phyloP scores from a whole-genome alignment of 1,140 invertebrate genomes.

The Platyura marginata region DNA sequence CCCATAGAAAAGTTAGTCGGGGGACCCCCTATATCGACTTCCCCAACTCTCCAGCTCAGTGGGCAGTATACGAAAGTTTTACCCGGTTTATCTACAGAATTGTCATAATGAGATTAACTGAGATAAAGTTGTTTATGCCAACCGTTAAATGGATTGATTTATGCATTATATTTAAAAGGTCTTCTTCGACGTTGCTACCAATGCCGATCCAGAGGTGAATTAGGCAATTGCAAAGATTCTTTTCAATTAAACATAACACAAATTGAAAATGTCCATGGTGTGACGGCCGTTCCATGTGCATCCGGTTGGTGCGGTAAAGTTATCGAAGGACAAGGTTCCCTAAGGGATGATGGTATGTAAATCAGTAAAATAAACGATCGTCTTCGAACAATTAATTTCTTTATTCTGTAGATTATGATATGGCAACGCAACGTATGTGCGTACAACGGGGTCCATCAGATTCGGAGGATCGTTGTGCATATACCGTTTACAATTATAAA shows the following conservation, averaged over 20 bases:
- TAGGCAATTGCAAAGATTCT: constrained; percentile 76
- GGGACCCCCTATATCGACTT: too few species aligned
- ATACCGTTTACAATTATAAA: constrained; percentile 57
- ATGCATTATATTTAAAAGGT: constrained; percentile 26
- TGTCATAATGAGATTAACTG: too few species aligned
- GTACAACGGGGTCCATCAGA: constrained; percentile 70
- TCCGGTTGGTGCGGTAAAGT: constrained; percentile 89
- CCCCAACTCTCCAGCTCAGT: too few species aligned
- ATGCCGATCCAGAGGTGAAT: constrained; percentile 70
- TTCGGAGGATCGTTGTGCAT: constrained; percentile 71
- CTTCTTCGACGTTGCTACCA: constrained; percentile 47
- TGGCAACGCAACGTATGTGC: constrained; percentile 71
- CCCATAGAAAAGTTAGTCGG: too few species aligned
- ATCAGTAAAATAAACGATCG: not conserved
- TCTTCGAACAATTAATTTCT: not conserved
- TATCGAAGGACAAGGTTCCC: constrained; percentile 54
- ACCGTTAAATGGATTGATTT: too few species aligned
- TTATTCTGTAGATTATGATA: constrained; percentile 55
- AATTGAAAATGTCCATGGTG: constrained; percentile 42
- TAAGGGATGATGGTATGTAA: constrained; percentile 36
- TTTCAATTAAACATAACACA: constrained; percentile 60
- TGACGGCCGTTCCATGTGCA: constrained; percentile 62
- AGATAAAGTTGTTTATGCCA: too few species aligned
- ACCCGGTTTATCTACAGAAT: too few species aligned
- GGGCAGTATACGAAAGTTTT: too few species aligned